These are phyloP conservation scores for Drosophila siamana DNA, from an alignment of 2,888 invertebrate species.

Conservation along the genomic window DNA sequence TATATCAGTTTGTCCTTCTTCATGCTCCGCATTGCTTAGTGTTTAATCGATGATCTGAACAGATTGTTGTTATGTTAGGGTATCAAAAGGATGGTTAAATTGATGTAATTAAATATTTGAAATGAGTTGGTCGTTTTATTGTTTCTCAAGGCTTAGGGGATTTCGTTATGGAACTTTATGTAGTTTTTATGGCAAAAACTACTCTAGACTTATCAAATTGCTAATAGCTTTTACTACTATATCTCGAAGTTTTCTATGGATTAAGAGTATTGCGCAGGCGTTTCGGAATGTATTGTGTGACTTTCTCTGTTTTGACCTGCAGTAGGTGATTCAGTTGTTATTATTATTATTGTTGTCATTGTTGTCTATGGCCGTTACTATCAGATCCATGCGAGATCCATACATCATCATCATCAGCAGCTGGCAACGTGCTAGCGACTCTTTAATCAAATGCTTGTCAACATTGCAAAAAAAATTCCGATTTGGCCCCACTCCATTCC, in stretches of 20 bases:
- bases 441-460: conserved; percentile 75
- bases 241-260: neutral
- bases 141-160: conserved; percentile 22
- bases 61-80: too few relatives aligned
- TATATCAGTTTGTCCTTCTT: too few relatives aligned
- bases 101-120: conserved; percentile 13
- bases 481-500: neutral
- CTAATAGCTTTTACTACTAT: neutral
- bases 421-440: conserved; percentile 49
- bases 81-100: neutral
- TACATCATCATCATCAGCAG: conserved; percentile 41
- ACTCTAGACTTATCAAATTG: conserved; percentile 33
- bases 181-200: conserved; percentile 11
- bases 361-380: conserved; percentile 10
- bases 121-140: conserved; percentile 27
- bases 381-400: conserved; percentile 12
- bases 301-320: neutral
- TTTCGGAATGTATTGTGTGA: neutral
- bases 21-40: too few relatives aligned
- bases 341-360: conserved; percentile 32
- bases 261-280: conserved; percentile 12
- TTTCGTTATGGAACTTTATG: conserved; percentile 33
- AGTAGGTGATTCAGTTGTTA: conserved; percentile 42
- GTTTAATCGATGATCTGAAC: too few relatives aligned
- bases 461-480: conserved; percentile 59